Percentiles rank a stretch among this genome's conserved stretches.
Conservation (phyloP, 2,797 vertebrate genomes). For the Jordanella pulchra region DNA sequence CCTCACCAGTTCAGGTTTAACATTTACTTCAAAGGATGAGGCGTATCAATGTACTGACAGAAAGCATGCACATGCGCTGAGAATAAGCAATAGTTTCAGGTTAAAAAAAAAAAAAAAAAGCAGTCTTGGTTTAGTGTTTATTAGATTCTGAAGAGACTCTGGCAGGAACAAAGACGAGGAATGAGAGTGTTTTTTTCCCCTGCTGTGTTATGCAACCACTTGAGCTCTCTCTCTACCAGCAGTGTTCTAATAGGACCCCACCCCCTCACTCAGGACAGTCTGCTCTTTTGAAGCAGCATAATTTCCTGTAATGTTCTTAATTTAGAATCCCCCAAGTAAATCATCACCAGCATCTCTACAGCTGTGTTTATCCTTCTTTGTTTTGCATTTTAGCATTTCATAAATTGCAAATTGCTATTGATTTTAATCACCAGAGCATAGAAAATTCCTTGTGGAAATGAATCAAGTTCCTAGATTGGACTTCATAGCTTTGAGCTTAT, state of each 20-base stretch:
- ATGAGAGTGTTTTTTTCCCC: slow-evolving; percentile 62
- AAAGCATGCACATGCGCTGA: slow-evolving; percentile 29
- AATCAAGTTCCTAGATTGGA: slow-evolving; percentile 59
- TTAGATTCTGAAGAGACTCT: slow-evolving; percentile 77
- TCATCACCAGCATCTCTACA: slow-evolving; percentile 66
- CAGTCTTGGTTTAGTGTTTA: slow-evolving; percentile 75
- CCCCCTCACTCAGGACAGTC: slow-evolving; percentile 76
- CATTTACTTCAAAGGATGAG: slow-evolving; percentile 64
- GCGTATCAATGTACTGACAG: slow-evolving; percentile 47
- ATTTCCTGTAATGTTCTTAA: slow-evolving; percentile 82
- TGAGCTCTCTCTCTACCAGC: slow-evolving; percentile 70
- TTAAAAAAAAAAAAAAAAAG: slow-evolving; percentile 59
- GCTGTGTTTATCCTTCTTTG: slow-evolving; percentile 63
- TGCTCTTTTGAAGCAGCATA: slow-evolving; percentile 78
- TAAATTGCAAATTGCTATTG: slow-evolving; percentile 59
- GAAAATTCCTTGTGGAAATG: slow-evolving; percentile 65
- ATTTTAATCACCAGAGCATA: slow-evolving; percentile 64
- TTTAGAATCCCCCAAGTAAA: slow-evolving; percentile 74
- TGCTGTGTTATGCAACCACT: slow-evolving; percentile 80
- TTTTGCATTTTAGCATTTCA: slow-evolving; percentile 44
- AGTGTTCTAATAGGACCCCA: slow-evolving; percentile 76
- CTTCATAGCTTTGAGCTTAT: slow-evolving; percentile 41
- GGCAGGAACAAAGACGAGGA: slow-evolving; percentile 76
- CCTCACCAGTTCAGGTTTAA: slow-evolving; percentile 60
- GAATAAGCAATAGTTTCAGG: slow-evolving; percentile 69